Percentiles rank a stretch among this genome's conserved stretches.
Evolutionary conservation across 2,888 invertebrate species (phyloP).

Genomic region (Agonopterix heracliana): DNA sequence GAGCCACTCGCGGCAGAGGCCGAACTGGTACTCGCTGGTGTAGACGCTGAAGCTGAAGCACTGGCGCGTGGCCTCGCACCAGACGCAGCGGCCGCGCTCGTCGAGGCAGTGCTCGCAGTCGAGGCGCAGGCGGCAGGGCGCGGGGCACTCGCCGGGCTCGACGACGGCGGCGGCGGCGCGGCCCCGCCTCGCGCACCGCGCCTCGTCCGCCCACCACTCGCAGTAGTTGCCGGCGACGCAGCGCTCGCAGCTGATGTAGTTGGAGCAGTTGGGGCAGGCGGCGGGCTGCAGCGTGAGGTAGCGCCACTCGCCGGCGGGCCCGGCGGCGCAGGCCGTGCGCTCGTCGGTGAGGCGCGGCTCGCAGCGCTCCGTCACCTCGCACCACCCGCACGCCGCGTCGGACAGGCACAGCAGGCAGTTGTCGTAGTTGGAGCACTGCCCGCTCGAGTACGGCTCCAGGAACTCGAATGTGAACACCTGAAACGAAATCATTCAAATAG

Average conservation of each 20-base stretch:
- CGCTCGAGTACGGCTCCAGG: conserved; percentile 90
- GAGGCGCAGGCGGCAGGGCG: conserved; percentile 85
- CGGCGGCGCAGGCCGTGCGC: conserved; percentile 69
- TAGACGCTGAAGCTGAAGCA: conserved; percentile 98
- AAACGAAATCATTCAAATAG: conserved; percentile 9
- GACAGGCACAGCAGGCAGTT: conserved; percentile 93
- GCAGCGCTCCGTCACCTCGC: conserved; percentile 84
- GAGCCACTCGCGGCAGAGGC: conserved; percentile 94
- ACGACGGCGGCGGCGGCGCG: conserved; percentile 81
- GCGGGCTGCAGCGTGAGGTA: conserved; percentile 88
- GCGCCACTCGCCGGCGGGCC: conserved; percentile 78
- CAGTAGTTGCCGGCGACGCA: conserved; percentile 88
- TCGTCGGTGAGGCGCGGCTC: conserved; percentile 82
- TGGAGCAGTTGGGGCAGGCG: conserved; percentile 91
- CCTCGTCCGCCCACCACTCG: conserved; percentile 95
- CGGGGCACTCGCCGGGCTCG: conserved; percentile 81
- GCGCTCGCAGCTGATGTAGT: conserved; percentile 90
- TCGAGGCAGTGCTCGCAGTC: conserved; percentile 90
- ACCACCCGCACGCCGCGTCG: conserved; percentile 95
- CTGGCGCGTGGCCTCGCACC: conserved; percentile 95
- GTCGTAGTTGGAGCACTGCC: conserved; percentile 83
- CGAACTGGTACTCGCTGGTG: conserved; percentile 95
- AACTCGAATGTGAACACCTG: conserved; percentile 90
- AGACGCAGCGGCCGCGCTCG: conserved; percentile 92
- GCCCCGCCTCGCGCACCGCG: conserved; percentile 88